Evolutionary conservation across 2,888 invertebrate species (phyloP).

Genomic region (Pardosa pseudoannulata): DNA sequence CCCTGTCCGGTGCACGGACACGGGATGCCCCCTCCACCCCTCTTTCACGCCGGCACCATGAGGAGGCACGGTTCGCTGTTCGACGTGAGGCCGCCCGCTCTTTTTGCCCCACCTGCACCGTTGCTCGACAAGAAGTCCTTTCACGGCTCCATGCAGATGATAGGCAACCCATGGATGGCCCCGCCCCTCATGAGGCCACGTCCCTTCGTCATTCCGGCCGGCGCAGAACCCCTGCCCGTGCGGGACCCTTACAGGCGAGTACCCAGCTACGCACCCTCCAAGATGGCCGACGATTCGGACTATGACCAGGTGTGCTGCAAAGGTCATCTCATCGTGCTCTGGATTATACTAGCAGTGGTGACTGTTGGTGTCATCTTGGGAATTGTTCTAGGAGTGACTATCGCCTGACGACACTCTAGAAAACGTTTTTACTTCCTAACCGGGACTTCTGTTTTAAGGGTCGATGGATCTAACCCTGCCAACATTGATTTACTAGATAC

Average conservation of each 20-base stretch:
- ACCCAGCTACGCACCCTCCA: slow-evolving; percentile 58
- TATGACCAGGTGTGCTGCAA: slow-evolving; percentile 74
- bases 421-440: too few relatives aligned
- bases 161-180: slow-evolving; percentile 64
- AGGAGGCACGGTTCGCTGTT: slow-evolving; percentile 66
- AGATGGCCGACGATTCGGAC: slow-evolving; percentile 59
- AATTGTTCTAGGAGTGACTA: slow-evolving; percentile 74
- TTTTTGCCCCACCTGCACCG: slow-evolving; percentile 20
- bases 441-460: too few relatives aligned
- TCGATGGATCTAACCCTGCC: too few relatives aligned
- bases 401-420: slow-evolving; percentile 43
- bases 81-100: slow-evolving; percentile 52
- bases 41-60: slow-evolving; percentile 48
- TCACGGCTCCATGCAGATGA: slow-evolving; percentile 68
- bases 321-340: slow-evolving; percentile 76
- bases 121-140: slow-evolving; percentile 68
- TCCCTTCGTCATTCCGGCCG: slow-evolving; percentile 74
- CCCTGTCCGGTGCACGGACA: slow-evolving; percentile 74
- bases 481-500: too few relatives aligned
- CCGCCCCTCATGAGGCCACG: slow-evolving; percentile 74
- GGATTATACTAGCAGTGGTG: slow-evolving; percentile 76
- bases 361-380: slow-evolving; percentile 75
- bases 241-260: slow-evolving; percentile 73
- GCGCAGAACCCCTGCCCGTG: slow-evolving; percentile 74
- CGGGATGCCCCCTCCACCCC: slow-evolving; percentile 44